phyloP scores from a whole-genome alignment of 2,888 invertebrate species.

The Mycalesis mineus region DNA sequence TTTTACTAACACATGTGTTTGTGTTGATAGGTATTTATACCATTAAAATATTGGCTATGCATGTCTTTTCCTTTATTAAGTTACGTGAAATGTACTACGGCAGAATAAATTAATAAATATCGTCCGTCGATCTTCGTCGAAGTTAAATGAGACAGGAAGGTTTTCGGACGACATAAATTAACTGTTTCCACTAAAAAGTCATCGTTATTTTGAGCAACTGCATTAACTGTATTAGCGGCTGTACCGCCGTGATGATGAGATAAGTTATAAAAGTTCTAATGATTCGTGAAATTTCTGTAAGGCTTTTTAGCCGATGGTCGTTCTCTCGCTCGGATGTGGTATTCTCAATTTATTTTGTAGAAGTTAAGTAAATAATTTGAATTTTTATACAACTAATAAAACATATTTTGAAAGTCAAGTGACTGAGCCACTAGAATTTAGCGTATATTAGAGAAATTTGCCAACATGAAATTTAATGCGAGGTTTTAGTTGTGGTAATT shows the following conservation, averaged over 20 bases:
- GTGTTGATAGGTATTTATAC: not conserved
- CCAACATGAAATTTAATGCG: conserved; percentile 45
- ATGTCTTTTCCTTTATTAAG: no score
- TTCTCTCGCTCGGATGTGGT: conserved; percentile 29
- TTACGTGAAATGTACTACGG: no score
- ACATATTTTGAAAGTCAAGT: not conserved
- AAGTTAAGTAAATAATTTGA: not conserved
- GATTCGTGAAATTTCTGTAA: conserved; percentile 7
- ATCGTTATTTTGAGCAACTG: conserved; percentile 6
- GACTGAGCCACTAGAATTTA: not conserved
- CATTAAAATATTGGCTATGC: not conserved
- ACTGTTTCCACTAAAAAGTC: not conserved
- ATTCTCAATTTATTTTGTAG: conserved; percentile 15
- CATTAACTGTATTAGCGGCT: not conserved
- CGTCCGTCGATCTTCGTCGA: no score
- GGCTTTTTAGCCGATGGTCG: conserved; percentile 18
- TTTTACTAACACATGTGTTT: not conserved
- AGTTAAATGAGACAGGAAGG: not conserved
- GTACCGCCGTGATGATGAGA: not conserved
- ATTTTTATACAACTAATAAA: not conserved
- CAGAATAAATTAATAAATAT: no score
- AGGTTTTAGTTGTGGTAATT: not conserved
- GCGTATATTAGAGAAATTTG: conserved; percentile 35
- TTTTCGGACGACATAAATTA: not conserved
- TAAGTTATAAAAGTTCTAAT: conserved; percentile 17